These are phyloP conservation scores for Malurus cyaneus DNA, from an alignment of 2,113 vertebrate species.

Conservation along the genomic window DNA sequence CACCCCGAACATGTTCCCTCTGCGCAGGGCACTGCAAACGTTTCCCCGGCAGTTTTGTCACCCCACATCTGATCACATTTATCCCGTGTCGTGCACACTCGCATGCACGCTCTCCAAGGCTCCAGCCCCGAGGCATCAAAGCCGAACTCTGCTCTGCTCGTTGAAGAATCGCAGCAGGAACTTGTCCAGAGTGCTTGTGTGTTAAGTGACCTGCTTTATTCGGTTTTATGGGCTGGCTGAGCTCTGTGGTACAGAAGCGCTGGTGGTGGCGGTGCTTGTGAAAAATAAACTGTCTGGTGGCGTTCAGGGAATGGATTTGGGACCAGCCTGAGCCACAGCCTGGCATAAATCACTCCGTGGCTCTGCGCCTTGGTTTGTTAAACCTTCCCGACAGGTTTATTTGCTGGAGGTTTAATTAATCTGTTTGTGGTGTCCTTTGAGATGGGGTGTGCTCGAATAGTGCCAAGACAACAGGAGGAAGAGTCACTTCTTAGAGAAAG, in stretches of 20 bases:
- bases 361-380: neutral
- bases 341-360: neutral
- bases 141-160: neutral
- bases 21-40: constrained; percentile 5
- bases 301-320: neutral
- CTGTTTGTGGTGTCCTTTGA: neutral
- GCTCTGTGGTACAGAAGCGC: neutral
- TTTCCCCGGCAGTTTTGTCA: constrained; percentile 50
- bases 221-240: neutral
- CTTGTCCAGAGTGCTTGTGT: neutral
- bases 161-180: constrained; percentile 11
- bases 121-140: neutral
- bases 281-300: neutral
- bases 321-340: neutral
- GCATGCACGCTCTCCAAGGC: neutral
- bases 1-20: constrained; percentile 27
- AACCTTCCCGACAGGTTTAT: neutral
- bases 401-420: neutral
- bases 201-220: constrained; percentile 26
- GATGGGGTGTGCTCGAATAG: neutral
- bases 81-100: neutral
- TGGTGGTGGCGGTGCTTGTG: neutral
- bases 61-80: constrained; percentile 45
- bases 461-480: neutral
- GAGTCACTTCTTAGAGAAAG: neutral